These are phyloP conservation scores for Drosophila repletoides DNA, from an alignment of 1,140 invertebrate genomes.

Conservation along the genomic window DNA sequence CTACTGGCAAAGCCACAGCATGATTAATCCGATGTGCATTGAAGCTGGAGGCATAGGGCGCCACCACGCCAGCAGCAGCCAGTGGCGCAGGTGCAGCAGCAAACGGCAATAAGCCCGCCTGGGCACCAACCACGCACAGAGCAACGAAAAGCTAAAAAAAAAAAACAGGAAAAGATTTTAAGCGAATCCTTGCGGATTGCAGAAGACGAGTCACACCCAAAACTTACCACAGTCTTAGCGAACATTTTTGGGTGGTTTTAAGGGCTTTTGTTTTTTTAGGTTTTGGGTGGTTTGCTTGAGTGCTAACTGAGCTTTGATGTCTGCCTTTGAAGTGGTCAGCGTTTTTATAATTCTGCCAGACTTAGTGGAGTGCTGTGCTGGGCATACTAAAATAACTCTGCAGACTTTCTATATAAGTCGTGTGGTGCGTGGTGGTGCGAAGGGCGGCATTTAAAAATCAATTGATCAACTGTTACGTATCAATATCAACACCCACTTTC, in stretches of 20 bases:
- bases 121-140: constrained; percentile 72
- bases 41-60: constrained; percentile 85
- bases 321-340: constrained; percentile 8
- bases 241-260: constrained; percentile 59
- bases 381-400: constrained; percentile 51
- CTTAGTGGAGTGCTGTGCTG: neutral
- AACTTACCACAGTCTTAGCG: constrained; percentile 70
- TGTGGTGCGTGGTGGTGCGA: constrained; percentile 30
- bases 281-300: constrained; percentile 47
- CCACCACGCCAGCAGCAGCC: constrained; percentile 63
- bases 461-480: constrained; percentile 60
- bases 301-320: constrained; percentile 59
- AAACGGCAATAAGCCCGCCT: constrained; percentile 62
- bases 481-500: constrained; percentile 45
- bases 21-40: constrained; percentile 85
- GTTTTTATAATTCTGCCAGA: constrained; percentile 71
- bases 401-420: constrained; percentile 61
- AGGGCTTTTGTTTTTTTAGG: neutral
- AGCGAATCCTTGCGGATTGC: neutral
- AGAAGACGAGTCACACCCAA: too few relatives aligned
- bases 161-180: neutral
- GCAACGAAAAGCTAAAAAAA: constrained; percentile 54
- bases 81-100: constrained; percentile 49
- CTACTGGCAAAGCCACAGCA: constrained; percentile 83
- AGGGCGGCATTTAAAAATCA: constrained; percentile 70